These are phyloP conservation scores for Cyclura pinguis DNA, from an alignment of 2,797 vertebrate genomes.

Conservation along the genomic window DNA sequence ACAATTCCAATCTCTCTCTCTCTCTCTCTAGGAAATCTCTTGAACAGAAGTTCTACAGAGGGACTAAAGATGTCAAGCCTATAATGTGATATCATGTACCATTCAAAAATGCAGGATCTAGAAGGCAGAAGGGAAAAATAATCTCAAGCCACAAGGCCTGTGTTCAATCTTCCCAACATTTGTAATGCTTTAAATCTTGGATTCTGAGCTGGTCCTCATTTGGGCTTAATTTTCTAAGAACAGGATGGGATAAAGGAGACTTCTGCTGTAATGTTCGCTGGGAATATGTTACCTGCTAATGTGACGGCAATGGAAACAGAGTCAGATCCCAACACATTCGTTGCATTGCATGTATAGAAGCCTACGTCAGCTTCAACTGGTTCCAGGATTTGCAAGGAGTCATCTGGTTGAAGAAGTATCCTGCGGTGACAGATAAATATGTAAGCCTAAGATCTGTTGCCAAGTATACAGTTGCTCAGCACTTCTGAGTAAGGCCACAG, in stretches of 20 bases:
- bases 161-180: not conserved
- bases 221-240: not conserved
- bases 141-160: not conserved
- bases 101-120: not conserved
- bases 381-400: constrained; percentile 89
- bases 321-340: constrained; percentile 86
- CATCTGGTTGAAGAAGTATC: constrained; percentile 86
- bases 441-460: constrained; percentile 10
- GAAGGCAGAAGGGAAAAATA: not conserved
- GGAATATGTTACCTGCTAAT: constrained; percentile 85
- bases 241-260: not conserved
- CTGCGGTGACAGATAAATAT: constrained; percentile 79
- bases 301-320: constrained; percentile 90
- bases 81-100: not conserved
- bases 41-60: not conserved
- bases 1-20: not conserved
- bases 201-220: not conserved
- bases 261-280: not conserved
- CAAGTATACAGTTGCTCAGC: not conserved
- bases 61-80: not conserved
- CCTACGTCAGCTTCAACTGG: constrained; percentile 91
- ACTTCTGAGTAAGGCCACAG: not conserved
- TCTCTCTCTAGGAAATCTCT: not conserved
- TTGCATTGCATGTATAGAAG: constrained; percentile 93
- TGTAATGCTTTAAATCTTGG: not conserved